Evolutionary conservation across 2,113 vertebrate genomes (phyloP).

Genomic region (Lepus timidus): DNA sequence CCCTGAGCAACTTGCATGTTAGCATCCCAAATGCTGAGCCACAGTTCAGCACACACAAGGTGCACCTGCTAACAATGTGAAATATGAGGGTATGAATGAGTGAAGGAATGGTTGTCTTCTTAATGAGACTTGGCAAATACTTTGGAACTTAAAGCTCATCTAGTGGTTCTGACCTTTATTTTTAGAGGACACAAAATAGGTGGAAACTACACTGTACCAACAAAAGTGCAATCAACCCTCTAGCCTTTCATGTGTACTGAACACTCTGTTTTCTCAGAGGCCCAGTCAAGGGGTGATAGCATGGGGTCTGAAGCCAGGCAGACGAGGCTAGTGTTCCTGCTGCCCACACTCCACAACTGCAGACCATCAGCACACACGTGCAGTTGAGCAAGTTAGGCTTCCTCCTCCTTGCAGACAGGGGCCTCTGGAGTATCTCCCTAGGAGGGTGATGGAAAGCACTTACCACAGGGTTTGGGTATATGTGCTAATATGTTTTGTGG

Average conservation of each 20-base stretch:
- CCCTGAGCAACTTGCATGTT: fast-evolving
- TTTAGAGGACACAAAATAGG: not conserved
- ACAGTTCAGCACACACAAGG: not conserved
- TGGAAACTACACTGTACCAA: not conserved
- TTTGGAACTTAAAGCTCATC: not conserved
- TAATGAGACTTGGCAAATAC: not conserved
- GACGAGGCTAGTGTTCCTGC: not conserved
- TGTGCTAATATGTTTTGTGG: not conserved
- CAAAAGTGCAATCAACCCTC: not conserved
- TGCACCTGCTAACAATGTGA: not conserved
- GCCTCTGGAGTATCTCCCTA: not conserved
- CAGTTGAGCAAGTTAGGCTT: not conserved
- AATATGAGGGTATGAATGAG: not conserved
- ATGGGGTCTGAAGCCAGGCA: not conserved
- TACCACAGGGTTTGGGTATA: not conserved
- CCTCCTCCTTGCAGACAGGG: not conserved
- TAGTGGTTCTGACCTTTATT: not conserved
- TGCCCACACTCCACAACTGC: not conserved
- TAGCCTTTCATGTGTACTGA: not conserved
- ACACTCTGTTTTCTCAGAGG: not conserved
- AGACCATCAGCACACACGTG: not conserved
- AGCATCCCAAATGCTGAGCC: not conserved
- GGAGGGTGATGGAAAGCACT: not conserved
- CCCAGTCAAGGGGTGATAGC: not conserved
- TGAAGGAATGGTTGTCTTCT: not conserved